These are phyloP conservation scores for Zoanthus sociatus DNA, from an alignment of 92 coral and sea anemone species.

Conservation along the genomic window DNA sequence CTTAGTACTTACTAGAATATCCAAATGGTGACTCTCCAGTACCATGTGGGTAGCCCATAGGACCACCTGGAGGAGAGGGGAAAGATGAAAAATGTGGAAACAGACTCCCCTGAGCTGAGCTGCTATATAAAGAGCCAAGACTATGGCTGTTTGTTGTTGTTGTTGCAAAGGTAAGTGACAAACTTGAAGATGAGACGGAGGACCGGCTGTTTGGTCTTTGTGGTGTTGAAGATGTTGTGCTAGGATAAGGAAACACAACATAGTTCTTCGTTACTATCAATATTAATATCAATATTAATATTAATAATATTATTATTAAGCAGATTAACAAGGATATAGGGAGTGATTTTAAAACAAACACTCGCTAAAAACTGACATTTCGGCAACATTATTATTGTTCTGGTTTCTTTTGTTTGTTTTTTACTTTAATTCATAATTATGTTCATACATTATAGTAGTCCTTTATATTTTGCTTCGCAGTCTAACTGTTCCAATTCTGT, in stretches of 20 bases:
- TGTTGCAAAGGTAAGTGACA: constrained; percentile 72
- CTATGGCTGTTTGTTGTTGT: constrained; percentile 84
- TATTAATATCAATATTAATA: neutral
- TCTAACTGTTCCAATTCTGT: no score
- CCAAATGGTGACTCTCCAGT: constrained; percentile 83
- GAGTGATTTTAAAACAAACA: no score
- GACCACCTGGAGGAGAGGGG: constrained; percentile 76
- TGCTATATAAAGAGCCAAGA: constrained; percentile 79
- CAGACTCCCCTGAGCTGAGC: constrained; percentile 71
- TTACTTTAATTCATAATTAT: no score
- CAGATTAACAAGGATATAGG: no score
- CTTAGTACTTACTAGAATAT: constrained; percentile 76
- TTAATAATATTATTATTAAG: neutral
- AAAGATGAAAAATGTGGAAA: constrained; percentile 89
- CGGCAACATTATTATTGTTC: no score
- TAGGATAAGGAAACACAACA: constrained; percentile 29
- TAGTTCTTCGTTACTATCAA: neutral
- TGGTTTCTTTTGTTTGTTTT: no score
- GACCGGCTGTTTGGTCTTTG: constrained; percentile 74
- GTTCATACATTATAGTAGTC: no score
- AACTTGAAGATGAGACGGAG: constrained; percentile 56
- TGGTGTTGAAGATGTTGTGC: constrained; percentile 59
- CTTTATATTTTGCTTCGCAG: no score
- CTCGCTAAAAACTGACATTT: no score
- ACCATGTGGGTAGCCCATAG: constrained; percentile 79